Base-by-base conservation (phyloP, 2,797 vertebrate genomes). In the Paratrypauchen microcephalus region DNA sequence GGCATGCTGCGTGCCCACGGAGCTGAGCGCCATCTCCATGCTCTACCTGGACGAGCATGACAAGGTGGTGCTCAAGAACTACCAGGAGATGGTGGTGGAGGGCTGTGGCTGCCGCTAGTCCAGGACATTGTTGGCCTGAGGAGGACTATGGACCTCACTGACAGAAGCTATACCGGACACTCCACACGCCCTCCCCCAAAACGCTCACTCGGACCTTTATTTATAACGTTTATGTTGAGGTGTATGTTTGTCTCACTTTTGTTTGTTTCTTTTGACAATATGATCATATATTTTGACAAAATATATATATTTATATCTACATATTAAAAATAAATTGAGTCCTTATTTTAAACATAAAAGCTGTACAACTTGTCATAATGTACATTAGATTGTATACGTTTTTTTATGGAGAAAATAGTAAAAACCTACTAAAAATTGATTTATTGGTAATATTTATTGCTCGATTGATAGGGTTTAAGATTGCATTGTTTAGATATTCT, bases 271-370 rank as follows among this genome's bases (percentile, higher is more conserved):
- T 32, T 96, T 95, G 95, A 98, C 95, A 95, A 96, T 97, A 98
- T 96, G 96, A 98, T 96, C 97, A 96, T 99, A 98, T 98, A 98
- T 99, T 99, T 98, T 99, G 96, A 97, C 96, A 96, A 98, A 96
- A 94, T 93, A 93, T 94, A 93, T 93, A 94, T 99, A 98, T 98
- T 97, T 98, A 98, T 99, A 98, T 97, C 95, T 94, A 96, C 95
- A 86, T 97, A 96, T 97, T 94, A 96, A 97, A 94, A 95, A 96
- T 95, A 95, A 97, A 97, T 94, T 94, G 95, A 96, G 95, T 97
- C 94, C 95, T 96, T 98, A 97, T 98, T 98, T 98, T 96, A 97
- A 97, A 96, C 93, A 94, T 95, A 95, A 95, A 93, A 92, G 90
- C 92, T 95, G 93, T 94, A 94, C 91, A 94, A 92, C 91, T 90